These are phyloP conservation scores for Drosophila takahashii DNA, from an alignment of 1,140 invertebrate genomes.

Conservation along the genomic window DNA sequence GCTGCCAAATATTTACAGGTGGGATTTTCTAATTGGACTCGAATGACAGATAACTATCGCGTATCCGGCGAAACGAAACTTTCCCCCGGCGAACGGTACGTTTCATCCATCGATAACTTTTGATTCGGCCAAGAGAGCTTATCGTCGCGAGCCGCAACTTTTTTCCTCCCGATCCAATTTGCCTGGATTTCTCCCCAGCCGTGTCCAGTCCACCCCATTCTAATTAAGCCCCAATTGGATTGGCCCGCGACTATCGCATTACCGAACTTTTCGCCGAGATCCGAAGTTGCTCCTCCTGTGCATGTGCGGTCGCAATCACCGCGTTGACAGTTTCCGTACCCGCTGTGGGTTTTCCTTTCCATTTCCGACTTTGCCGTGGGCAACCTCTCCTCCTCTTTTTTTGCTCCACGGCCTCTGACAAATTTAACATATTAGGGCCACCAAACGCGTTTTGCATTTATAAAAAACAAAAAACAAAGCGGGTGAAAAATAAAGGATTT, in stretches of 20 bases:
- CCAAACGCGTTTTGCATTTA: slow-evolving; percentile 74
- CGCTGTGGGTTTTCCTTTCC: slow-evolving; percentile 16
- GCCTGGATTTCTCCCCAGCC: background rate
- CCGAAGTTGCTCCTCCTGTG: slow-evolving; percentile 35
- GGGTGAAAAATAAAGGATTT: slow-evolving; percentile 22
- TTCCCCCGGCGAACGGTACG: background rate
- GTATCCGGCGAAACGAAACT: slow-evolving; percentile 1
- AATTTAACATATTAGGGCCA: slow-evolving; percentile 72
- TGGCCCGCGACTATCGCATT: slow-evolving; percentile 42
- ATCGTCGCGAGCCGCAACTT: slow-evolving; percentile 21
- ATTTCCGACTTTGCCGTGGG: slow-evolving; percentile 33
- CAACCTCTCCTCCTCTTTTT: slow-evolving; percentile 34
- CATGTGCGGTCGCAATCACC: slow-evolving; percentile 69
- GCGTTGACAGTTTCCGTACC: slow-evolving; percentile 68
- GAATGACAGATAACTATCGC: slow-evolving; percentile 44
- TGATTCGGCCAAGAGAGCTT: slow-evolving; percentile 15
- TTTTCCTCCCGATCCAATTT: slow-evolving; percentile 33
- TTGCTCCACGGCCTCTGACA: slow-evolving; percentile 29
- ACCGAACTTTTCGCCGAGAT: slow-evolving; percentile 48
- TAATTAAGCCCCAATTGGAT: slow-evolving; percentile 44
- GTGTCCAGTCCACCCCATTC: slow-evolving; percentile 13
- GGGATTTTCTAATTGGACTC: slow-evolving; percentile 47
- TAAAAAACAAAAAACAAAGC: slow-evolving; percentile 15
- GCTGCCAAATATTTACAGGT: slow-evolving; percentile 57
- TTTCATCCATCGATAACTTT: slow-evolving; percentile 13